A percentile compares a stretch with the other conserved stretches of the same genome.
These are phyloP conservation scores for Venusia cambrica DNA, from an alignment of 2,888 invertebrate species.

Conservation along the genomic window DNA sequence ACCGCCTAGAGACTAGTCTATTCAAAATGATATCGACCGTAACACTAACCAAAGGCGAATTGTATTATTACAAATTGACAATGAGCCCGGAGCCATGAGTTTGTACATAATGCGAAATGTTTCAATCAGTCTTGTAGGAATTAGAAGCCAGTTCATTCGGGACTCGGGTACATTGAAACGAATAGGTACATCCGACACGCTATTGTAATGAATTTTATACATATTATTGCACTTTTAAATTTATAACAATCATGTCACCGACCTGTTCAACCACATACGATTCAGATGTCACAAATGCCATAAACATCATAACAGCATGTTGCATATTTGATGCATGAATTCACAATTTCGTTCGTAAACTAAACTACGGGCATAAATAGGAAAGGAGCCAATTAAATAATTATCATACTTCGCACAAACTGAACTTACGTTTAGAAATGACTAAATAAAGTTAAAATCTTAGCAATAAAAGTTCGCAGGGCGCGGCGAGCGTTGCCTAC, in stretches of 20 bases:
- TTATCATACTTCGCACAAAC: constrained; percentile 59
- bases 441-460: constrained; percentile 75
- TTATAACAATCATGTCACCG: constrained; percentile 53
- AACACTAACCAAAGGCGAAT: constrained; percentile 41
- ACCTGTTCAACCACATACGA: constrained; percentile 37
- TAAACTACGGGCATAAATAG: constrained; percentile 73
- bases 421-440: constrained; percentile 71
- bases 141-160: constrained; percentile 57
- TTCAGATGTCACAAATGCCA: constrained; percentile 47
- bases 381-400: constrained; percentile 71
- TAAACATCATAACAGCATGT: constrained; percentile 28
- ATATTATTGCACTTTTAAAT: constrained; percentile 73
- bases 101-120: constrained; percentile 65
- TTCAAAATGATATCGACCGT: constrained; percentile 41
- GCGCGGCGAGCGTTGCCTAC: constrained; percentile 37
- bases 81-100: constrained; percentile 55
- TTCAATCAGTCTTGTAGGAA: constrained; percentile 73
- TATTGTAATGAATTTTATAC: constrained; percentile 57
- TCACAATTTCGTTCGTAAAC: constrained; percentile 51
- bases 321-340: constrained; percentile 50
- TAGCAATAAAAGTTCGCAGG: constrained; percentile 59
- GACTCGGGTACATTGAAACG: constrained; percentile 62
- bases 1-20: constrained; percentile 29
- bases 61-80: constrained; percentile 62
- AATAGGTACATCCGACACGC: constrained; percentile 54